Base-by-base conservation (phyloP, 64 coral and sea anemone genomes). In the Dendrophyllia cribrosa region DNA sequence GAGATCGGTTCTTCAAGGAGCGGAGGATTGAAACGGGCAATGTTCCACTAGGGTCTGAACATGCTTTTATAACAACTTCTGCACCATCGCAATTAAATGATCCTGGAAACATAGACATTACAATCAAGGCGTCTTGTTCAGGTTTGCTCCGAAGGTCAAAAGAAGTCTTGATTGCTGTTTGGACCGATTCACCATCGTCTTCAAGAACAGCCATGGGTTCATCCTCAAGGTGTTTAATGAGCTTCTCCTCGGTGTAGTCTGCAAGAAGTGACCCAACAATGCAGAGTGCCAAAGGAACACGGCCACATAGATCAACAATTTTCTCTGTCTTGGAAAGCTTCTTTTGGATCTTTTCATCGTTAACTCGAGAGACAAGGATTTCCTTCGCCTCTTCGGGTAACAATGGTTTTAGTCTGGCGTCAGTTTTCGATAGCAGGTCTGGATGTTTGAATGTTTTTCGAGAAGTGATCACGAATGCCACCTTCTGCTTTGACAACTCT, bases 401-500 rank as follows among this genome's bases (percentile, higher is more conserved):
- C 16, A 58, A 13, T 17, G 73, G 44, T 44, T 19, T 49, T 48
- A 52, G 16, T 17, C 45, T 76, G 45, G 44, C 70, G 3, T 59
- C 21, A 0, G 25, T 9, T n/a, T n/a, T n/a, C 17, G 17, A 75
- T 5, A 60, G 20, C 72, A 85, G 72, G 51, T 24, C 16, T 16
- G 49, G 13, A 59, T 14, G 5, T 21, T 22, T 9, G 60, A 86
- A 86, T n/a, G 23, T 10, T 22, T 21, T 77, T 55, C 93, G 58
- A 6, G 93, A 90, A 3, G 93, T 95, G 17, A 95, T 9, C 19
- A 95, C 68, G 62, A 95, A 95, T 21, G 74, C 43, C 25, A 95
- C 25, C 48, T 23, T 85, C 13, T 50, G 16, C 16, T 66, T 70
- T 1, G 87, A 90, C 3, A 48, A 66, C 24, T 9, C 74, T 49